Evolutionary conservation across 92 coral and sea anemone genomes (phyloP).

Genomic region (Actinostola sp.): DNA sequence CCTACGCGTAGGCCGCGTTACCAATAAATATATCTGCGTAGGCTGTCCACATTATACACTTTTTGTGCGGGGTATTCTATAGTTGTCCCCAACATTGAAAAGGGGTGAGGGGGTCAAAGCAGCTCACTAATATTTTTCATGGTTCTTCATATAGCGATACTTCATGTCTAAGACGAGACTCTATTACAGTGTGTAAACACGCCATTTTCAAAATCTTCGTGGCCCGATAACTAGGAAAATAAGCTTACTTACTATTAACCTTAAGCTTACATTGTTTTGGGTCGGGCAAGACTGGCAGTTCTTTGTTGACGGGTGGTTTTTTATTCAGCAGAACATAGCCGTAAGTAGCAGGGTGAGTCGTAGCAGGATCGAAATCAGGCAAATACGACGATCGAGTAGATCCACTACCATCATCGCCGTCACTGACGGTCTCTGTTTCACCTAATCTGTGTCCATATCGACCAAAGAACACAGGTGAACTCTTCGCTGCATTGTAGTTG

Average conservation of each 20-base stretch:
- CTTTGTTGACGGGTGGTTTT: slow-evolving; percentile 72
- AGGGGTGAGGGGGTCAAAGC: no score
- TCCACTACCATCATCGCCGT: slow-evolving; percentile 62
- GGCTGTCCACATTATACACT: no score
- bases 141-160: no score
- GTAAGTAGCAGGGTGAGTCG: slow-evolving; percentile 84
- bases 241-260: neutral
- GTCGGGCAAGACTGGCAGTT: slow-evolving; percentile 69
- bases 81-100: no score
- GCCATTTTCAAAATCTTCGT: no score
- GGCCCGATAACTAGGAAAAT: no score
- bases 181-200: no score
- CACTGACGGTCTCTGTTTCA: slow-evolving; percentile 61
- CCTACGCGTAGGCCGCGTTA: no score
- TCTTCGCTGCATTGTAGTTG: slow-evolving; percentile 79
- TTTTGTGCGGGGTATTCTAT: no score
- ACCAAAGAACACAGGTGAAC: slow-evolving; percentile 93
- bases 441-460: slow-evolving; percentile 82
- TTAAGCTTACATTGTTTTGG: slow-evolving; percentile 79
- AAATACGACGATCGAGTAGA: slow-evolving; percentile 71
- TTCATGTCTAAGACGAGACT: no score
- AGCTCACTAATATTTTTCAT: no score
- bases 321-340: slow-evolving; percentile 88
- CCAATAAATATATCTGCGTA: no score
- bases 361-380: slow-evolving; percentile 85